phyloP scores from a whole-genome alignment of 1,140 invertebrate species.

The Octopus sinensis region DNA sequence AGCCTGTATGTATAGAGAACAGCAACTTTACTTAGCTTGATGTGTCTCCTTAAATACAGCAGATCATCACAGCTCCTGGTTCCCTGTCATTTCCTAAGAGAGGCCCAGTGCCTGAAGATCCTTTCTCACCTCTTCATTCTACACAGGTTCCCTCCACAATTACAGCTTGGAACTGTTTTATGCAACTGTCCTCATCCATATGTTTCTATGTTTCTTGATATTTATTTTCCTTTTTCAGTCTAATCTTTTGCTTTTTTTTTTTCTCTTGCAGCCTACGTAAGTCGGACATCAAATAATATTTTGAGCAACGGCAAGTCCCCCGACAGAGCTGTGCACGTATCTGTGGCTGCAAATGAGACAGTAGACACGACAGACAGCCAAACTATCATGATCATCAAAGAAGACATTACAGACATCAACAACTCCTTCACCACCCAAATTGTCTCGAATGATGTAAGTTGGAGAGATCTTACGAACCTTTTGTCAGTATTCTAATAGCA shows the following conservation, averaged over 20 bases:
- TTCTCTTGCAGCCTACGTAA: background rate
- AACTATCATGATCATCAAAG: conserved; percentile 56
- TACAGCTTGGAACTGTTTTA: too few species aligned
- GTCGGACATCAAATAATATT: conserved; percentile 19
- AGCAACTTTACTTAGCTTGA: too few species aligned
- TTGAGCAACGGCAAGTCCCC: conserved; percentile 31
- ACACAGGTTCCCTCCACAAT: too few species aligned
- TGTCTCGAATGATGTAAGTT: conserved; percentile 32
- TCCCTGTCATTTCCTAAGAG: too few species aligned
- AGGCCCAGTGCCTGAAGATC: too few species aligned
- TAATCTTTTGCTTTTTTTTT: background rate
- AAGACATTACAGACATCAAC: conserved; percentile 33
- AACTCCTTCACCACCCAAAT: conserved; percentile 36
- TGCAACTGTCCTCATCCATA: too few species aligned
- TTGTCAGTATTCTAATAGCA: background rate
- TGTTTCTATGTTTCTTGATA: too few species aligned
- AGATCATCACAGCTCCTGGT: too few species aligned
- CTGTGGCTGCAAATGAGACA: conserved; percentile 52
- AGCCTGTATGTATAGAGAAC: too few species aligned
- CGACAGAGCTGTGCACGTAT: conserved; percentile 36
- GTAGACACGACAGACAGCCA: conserved; percentile 41
- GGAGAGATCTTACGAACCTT: background rate
- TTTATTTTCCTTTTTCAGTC: too few species aligned
- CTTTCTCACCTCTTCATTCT: too few species aligned
- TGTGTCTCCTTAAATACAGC: too few species aligned